Percentiles rank a stretch among this genome's conserved stretches.
Evolutionary conservation across 2,113 vertebrate species (phyloP).

Genomic region (Crotalus helleri): DNA sequence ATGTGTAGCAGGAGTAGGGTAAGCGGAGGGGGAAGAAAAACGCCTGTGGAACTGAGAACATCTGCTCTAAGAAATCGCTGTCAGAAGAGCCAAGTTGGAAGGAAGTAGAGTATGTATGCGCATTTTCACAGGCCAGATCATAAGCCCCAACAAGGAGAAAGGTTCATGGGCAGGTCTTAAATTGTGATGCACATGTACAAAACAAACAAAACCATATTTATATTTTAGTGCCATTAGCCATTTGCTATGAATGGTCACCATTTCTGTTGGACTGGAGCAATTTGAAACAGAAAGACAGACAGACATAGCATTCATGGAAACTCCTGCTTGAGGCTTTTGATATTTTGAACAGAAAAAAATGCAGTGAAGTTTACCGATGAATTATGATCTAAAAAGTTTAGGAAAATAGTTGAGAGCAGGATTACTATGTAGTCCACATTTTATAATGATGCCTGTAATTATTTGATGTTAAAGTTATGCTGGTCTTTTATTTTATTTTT

Average conservation of each 20-base stretch:
- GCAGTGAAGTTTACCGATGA: neutral
- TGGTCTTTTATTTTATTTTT: no score
- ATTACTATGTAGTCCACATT: neutral
- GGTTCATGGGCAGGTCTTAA: neutral
- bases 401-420: neutral
- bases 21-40: constrained; percentile 59
- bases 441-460: neutral
- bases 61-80: constrained; percentile 54
- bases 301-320: neutral
- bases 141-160: neutral
- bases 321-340: neutral
- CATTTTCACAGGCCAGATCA: neutral
- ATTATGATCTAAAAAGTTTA: neutral
- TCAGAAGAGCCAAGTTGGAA: constrained; percentile 53
- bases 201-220: neutral
- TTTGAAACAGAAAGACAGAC: neutral
- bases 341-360: neutral
- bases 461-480: neutral
- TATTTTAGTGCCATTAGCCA: neutral
- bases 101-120: neutral
- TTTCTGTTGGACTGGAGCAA: neutral
- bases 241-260: neutral
- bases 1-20: constrained; percentile 64
- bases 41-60: constrained; percentile 67
- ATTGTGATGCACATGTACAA: neutral